These are phyloP conservation scores for Synanthedon andrenaeformis DNA, from an alignment of 2,888 invertebrate genomes.

Conservation along the genomic window DNA sequence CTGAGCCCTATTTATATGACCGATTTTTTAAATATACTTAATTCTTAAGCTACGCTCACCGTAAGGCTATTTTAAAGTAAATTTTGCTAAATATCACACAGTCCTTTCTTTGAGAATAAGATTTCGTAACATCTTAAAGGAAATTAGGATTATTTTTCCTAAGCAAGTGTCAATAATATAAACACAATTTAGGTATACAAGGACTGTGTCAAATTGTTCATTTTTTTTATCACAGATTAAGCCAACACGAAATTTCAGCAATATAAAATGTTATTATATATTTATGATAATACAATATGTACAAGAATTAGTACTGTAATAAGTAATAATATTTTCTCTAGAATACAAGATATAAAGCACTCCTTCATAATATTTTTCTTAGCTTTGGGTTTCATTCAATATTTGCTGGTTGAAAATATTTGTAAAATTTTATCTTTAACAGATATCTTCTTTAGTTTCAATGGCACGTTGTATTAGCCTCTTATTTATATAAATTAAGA, in stretches of 20 bases:
- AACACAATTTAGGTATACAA: background rate
- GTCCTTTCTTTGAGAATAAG: slow-evolving; percentile 6
- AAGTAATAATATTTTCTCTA: slow-evolving; percentile 1
- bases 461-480: too few relatives aligned
- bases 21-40: too few relatives aligned
- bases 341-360: background rate
- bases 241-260: slow-evolving; percentile 48
- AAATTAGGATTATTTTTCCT: too few relatives aligned
- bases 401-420: too few relatives aligned
- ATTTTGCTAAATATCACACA: too few relatives aligned
- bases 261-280: slow-evolving; percentile 21
- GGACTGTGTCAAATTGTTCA: slow-evolving; percentile 39
- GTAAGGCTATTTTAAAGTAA: too few relatives aligned
- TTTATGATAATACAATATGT: background rate
- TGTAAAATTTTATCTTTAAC: too few relatives aligned
- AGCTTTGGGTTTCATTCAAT: background rate
- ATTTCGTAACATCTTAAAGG: background rate
- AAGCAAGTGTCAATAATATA: too few relatives aligned
- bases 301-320: background rate
- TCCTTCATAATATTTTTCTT: slow-evolving; percentile 6
- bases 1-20: too few relatives aligned
- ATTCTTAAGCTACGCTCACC: too few relatives aligned
- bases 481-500: too few relatives aligned
- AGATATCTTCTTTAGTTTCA: too few relatives aligned
- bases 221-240: slow-evolving; percentile 59